Evolutionary conservation across 35 echinoderm and acorn worm genomes (phyloP).

Genomic region (Diadema setosum): DNA sequence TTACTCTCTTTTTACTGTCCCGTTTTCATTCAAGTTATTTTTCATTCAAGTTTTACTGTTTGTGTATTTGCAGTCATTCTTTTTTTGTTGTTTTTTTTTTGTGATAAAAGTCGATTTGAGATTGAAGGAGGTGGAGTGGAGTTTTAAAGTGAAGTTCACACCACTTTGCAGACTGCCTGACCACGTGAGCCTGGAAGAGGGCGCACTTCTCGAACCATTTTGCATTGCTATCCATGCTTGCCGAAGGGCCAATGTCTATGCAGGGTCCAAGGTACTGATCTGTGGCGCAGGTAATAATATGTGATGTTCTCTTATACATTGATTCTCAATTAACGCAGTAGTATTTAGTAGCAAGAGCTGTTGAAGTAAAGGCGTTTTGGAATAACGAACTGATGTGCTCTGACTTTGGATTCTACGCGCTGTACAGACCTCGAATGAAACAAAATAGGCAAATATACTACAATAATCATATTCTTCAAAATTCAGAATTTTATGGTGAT

Average conservation of each 20-base stretch:
- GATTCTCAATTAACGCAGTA: no score
- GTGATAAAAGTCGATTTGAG: no score
- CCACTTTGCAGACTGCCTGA: conserved; percentile 81
- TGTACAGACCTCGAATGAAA: no score
- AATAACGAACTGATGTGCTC: no score
- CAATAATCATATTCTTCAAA: no score
- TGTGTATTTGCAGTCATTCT: neutral
- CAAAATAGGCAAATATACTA: no score
- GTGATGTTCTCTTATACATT: neutral
- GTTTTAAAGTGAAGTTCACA: no score
- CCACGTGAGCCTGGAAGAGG: conserved; percentile 91
- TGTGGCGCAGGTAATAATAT: conserved; percentile 84
- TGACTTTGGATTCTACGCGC: no score
- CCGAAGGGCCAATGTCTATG: conserved; percentile 56
- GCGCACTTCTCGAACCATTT: conserved; percentile 84
- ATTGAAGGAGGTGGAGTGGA: no score
- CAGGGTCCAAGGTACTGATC: conserved; percentile 76
- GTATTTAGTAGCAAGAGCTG: no score
- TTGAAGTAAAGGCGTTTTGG: no score
- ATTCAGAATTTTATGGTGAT: no score
- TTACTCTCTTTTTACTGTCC: neutral
- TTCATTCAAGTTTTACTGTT: neutral
- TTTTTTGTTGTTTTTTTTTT: neutral
- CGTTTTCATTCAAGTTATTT: neutral
- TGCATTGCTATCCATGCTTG: conserved; percentile 88